A percentile compares a stretch with the other conserved stretches of the same genome.
Evolutionary conservation across 1,140 invertebrate genomes (phyloP).

Genomic region (Scaptomyza pallida): DNA sequence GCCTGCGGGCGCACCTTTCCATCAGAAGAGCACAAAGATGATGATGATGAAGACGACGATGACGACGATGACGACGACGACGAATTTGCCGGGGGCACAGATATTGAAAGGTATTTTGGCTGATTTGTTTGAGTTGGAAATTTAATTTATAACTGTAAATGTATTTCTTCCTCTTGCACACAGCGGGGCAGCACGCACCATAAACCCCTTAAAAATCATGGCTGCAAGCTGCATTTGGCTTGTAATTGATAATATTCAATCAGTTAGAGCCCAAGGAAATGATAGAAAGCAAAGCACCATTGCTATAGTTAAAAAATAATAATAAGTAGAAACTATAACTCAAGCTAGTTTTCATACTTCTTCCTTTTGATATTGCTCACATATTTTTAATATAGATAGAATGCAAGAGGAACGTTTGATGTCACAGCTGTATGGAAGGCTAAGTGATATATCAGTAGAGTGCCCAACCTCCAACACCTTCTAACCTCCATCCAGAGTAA

Average conservation of each 20-base stretch:
- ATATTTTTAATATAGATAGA: constrained; percentile 4
- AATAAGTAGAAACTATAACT: too few relatives aligned
- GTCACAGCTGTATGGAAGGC: constrained; percentile 35
- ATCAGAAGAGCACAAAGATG: too few relatives aligned
- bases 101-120: constrained; percentile 81
- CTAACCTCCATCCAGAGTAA: neutral
- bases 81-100: constrained; percentile 51
- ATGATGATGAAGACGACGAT: constrained; percentile 26
- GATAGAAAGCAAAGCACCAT: too few relatives aligned
- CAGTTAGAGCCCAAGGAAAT: too few relatives aligned
- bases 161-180: too few relatives aligned
- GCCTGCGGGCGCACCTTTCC: constrained; percentile 47
- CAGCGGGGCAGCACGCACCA: neutral
- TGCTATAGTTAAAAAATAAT: too few relatives aligned
- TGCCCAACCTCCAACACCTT: neutral
- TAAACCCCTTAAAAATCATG: neutral
- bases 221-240: constrained; percentile 1
- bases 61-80: constrained; percentile 10
- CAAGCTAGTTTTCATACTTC: too few relatives aligned
- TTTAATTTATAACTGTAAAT: constrained; percentile 81
- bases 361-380: too few relatives aligned
- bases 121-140: constrained; percentile 82
- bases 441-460: constrained; percentile 42
- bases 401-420: constrained; percentile 16
- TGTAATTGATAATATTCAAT: constrained; percentile 19